Evolutionary conservation across 1,140 invertebrate genomes (phyloP).

Genomic region (Colletes latitarsis): DNA sequence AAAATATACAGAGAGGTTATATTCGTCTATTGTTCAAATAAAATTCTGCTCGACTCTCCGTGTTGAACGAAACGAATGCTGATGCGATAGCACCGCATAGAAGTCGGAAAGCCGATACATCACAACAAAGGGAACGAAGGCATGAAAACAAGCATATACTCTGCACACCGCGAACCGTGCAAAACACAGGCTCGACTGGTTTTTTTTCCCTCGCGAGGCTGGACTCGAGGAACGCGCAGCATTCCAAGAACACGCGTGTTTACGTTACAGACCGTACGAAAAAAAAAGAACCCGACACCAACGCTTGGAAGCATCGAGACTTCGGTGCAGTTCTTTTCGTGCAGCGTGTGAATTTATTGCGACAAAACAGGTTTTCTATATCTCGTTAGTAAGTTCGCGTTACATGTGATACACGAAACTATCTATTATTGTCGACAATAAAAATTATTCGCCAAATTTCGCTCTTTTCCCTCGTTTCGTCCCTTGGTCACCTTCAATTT

Average conservation of each 20-base stretch:
- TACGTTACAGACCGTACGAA: not conserved
- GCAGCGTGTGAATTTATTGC: constrained; percentile 3
- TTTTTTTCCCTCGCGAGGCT: not conserved
- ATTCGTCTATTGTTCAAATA: too few relatives aligned
- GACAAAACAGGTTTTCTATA: constrained; percentile 18
- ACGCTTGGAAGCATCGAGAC: not conserved
- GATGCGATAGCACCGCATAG: not conserved
- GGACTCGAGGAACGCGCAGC: not conserved
- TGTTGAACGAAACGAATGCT: not conserved
- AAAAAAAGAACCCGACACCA: not conserved
- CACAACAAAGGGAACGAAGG: too few relatives aligned
- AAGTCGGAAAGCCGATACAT: not conserved
- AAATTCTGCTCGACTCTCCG: too few relatives aligned
- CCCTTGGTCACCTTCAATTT: too few relatives aligned
- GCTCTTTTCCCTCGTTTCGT: too few relatives aligned
- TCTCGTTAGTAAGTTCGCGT: not conserved
- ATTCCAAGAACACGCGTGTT: not conserved
- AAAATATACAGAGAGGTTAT: too few relatives aligned
- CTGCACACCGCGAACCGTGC: not conserved
- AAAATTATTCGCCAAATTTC: constrained; percentile 1
- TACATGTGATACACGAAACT: not conserved
- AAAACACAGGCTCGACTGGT: not conserved
- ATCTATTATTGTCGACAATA: not conserved
- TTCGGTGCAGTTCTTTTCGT: not conserved
- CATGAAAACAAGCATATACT: too few relatives aligned